These are phyloP conservation scores for Urocyon cinereoargenteus DNA, from an alignment of 2,797 vertebrate genomes.

Conservation along the genomic window DNA sequence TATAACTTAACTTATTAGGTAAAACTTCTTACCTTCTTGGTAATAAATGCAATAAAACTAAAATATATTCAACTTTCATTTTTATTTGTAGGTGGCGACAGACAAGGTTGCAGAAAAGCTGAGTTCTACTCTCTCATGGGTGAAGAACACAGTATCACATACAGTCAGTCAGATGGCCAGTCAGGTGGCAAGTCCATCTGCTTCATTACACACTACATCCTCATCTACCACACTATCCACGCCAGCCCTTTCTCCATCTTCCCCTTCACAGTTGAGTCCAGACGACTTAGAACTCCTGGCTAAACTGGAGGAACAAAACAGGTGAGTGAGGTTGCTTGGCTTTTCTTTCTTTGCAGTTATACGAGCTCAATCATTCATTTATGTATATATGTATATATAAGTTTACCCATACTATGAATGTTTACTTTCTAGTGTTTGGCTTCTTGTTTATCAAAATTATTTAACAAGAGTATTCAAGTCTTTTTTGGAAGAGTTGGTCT, in stretches of 20 bases:
- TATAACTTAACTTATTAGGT: slow-evolving; percentile 43
- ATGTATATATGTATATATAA: not conserved
- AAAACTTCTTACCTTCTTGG: slow-evolving; percentile 38
- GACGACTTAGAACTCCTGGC: slow-evolving; percentile 97
- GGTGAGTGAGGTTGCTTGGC: slow-evolving; percentile 87
- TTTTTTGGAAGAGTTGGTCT: not conserved
- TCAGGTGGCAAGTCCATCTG: slow-evolving; percentile 97
- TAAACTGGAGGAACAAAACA: slow-evolving; percentile 99
- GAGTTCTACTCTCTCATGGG: slow-evolving; percentile 99
- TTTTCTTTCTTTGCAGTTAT: slow-evolving; percentile 12
- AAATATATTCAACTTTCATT: slow-evolving; percentile 49
- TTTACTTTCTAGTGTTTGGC: slow-evolving; percentile 12
- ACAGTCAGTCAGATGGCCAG: slow-evolving; percentile 99
- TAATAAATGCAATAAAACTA: slow-evolving; percentile 33
- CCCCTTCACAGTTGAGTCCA: slow-evolving; percentile 95
- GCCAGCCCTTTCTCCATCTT: slow-evolving; percentile 91
- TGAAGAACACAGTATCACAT: slow-evolving; percentile 98
- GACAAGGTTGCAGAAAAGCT: slow-evolving; percentile 98
- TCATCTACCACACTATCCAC: slow-evolving; percentile 95
- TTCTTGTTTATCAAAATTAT: slow-evolving; percentile 31
- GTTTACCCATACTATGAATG: not conserved
- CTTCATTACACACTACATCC: slow-evolving; percentile 91
- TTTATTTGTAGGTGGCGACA: slow-evolving; percentile 95
- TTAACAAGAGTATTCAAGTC: not conserved
- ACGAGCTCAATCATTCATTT: not conserved